phyloP scores from a whole-genome alignment of 2,888 invertebrate genomes.

The Agonum fuliginosum region DNA sequence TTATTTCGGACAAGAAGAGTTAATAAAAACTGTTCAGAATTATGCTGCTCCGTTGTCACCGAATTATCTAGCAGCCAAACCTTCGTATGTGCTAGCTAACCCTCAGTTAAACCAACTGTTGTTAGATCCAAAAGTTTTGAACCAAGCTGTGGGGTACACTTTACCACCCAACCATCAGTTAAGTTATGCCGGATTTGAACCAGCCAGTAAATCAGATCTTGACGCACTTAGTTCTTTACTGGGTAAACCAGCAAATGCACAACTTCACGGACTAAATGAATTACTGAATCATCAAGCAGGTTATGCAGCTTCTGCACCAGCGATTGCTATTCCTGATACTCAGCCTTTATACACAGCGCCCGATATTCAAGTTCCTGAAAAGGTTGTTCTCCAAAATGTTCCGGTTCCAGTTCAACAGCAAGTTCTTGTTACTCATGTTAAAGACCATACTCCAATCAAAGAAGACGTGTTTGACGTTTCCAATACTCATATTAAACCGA shows the following conservation, averaged over 20 bases:
- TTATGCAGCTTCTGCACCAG: conserved; percentile 14
- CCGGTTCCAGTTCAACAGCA: neutral
- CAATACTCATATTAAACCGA: conserved; percentile 68
- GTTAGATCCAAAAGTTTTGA: conserved; percentile 38
- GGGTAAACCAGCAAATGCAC: conserved; percentile 74
- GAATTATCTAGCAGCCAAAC: conserved; percentile 53
- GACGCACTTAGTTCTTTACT: conserved; percentile 73
- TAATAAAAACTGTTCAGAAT: conserved; percentile 40
- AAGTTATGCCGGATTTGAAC: conserved; percentile 18
- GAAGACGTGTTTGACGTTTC: conserved; percentile 73
- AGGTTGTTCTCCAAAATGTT: neutral
- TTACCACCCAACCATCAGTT: conserved; percentile 38
- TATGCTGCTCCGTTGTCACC: conserved; percentile 14
- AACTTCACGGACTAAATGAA: conserved; percentile 74
- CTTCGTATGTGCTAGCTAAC: conserved; percentile 46
- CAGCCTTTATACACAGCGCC: no score
- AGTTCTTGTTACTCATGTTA: conserved; percentile 57
- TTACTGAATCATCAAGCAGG: conserved; percentile 66
- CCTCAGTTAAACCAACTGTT: conserved; percentile 29
- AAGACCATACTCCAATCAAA: conserved; percentile 73
- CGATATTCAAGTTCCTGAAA: neutral
- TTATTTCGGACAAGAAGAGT: conserved; percentile 44
- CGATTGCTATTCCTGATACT: conserved; percentile 3
- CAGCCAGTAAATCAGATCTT: conserved; percentile 65
- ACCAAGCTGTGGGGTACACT: neutral